These are phyloP conservation scores for Mungos mungo DNA, from an alignment of 2,113 vertebrate genomes.

Conservation along the genomic window DNA sequence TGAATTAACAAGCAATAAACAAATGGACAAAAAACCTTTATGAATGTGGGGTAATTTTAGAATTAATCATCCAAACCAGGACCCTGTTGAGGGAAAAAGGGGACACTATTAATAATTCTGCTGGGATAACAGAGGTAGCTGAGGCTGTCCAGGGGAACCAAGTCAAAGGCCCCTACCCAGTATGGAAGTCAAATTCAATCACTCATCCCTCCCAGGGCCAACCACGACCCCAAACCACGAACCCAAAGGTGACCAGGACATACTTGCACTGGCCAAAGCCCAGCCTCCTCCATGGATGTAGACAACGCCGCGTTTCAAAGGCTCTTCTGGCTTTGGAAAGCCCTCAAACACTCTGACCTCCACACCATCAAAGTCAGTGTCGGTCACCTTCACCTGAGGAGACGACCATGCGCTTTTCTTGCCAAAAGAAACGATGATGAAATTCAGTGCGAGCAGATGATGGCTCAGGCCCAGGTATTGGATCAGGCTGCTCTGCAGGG, in stretches of 20 bases:
- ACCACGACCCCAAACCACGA: not conserved
- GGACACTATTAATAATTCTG: not conserved
- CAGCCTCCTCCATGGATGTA: slow-evolving; percentile 98
- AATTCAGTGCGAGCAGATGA: slow-evolving; percentile 89
- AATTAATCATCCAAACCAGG: not conserved
- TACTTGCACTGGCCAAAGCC: slow-evolving; percentile 94
- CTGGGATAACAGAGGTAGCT: not conserved
- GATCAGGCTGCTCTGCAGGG: slow-evolving; percentile 88
- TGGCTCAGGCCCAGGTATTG: slow-evolving; percentile 91
- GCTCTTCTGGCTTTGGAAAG: slow-evolving; percentile 72
- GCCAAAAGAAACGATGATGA: slow-evolving; percentile 88
- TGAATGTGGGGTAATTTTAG: not conserved
- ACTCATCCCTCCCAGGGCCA: not conserved
- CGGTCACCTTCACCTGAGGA: slow-evolving; percentile 85
- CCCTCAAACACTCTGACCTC: slow-evolving; percentile 92
- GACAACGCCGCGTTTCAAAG: slow-evolving; percentile 88
- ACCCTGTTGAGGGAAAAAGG: not conserved
- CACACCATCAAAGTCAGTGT: slow-evolving; percentile 90
- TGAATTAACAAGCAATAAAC: not conserved
- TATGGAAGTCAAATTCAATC: not conserved
- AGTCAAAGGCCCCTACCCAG: not conserved
- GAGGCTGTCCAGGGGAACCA: not conserved
- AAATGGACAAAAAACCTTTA: not conserved
- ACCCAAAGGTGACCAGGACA: slow-evolving; percentile 73
- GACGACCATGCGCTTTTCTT: slow-evolving; percentile 86